These are phyloP conservation scores for Nesoenas mayeri DNA, from an alignment of 2,113 vertebrate genomes.

Conservation along the genomic window DNA sequence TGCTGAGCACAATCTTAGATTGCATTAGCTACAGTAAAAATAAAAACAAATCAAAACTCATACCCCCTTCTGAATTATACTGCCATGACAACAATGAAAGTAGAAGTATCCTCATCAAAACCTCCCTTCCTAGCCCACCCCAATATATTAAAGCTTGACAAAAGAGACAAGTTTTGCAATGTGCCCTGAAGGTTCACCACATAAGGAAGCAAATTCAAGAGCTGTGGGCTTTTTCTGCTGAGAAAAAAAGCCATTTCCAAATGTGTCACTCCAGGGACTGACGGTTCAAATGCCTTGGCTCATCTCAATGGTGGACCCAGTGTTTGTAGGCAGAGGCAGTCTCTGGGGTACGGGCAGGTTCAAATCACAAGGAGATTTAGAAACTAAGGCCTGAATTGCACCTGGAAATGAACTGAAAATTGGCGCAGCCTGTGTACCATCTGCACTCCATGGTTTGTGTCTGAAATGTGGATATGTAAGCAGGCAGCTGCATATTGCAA, in stretches of 20 bases:
- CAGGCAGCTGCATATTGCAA: constrained; percentile 69
- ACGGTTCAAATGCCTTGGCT: background rate
- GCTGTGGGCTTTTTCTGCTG: background rate
- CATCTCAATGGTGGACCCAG: background rate
- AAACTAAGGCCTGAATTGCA: constrained; percentile 60
- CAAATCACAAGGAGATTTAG: constrained; percentile 54
- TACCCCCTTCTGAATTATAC: background rate
- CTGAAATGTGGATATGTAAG: constrained; percentile 67
- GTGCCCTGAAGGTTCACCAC: constrained; percentile 4
- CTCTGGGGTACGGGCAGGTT: background rate
- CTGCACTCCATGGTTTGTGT: constrained; percentile 64
- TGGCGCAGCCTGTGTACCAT: constrained; percentile 65
- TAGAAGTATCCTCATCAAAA: constrained; percentile 37
- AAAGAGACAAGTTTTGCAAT: constrained; percentile 8
- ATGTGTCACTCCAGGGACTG: background rate
- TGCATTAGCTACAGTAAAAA: constrained; percentile 38
- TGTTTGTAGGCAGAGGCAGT: background rate
- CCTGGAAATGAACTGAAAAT: constrained; percentile 67
- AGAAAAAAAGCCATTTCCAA: background rate
- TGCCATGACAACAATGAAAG: constrained; percentile 43
- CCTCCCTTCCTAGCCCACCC: background rate
- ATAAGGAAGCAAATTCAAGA: constrained; percentile 25
- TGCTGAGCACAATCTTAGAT: background rate
- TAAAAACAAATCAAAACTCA: constrained; percentile 29
- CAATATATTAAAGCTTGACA: constrained; percentile 9